phyloP scores from a whole-genome alignment of 2,888 invertebrate genomes.

The Stegophylla sp. region DNA sequence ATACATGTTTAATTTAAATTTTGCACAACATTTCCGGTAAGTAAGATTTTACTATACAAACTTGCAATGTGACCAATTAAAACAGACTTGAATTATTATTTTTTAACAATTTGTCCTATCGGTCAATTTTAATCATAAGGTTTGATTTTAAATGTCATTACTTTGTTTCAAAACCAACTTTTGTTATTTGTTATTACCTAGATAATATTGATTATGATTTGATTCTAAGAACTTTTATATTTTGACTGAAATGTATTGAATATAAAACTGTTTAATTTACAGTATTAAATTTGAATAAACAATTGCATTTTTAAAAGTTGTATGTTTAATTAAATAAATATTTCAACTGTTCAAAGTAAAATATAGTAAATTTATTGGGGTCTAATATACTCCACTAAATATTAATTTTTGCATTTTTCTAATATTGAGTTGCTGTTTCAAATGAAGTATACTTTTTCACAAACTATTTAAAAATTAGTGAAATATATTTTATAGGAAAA shows the following conservation, averaged over 20 bases:
- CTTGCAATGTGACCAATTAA: slow-evolving; percentile 48
- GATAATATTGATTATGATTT: slow-evolving; percentile 32
- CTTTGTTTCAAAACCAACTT: slow-evolving; percentile 10
- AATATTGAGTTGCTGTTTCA: no score
- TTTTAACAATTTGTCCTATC: slow-evolving; percentile 13
- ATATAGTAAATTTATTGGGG: no score
- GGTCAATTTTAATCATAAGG: slow-evolving; percentile 46
- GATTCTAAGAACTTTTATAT: slow-evolving; percentile 20
- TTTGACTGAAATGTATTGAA: slow-evolving; percentile 26
- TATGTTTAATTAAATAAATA: no score
- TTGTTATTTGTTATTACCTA: slow-evolving; percentile 42
- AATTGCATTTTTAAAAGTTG: slow-evolving; percentile 11
- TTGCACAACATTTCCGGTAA: slow-evolving; percentile 38
- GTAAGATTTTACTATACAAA: slow-evolving; percentile 25
- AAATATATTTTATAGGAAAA: no score
- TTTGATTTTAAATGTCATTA: slow-evolving; percentile 10
- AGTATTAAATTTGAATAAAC: slow-evolving; percentile 34
- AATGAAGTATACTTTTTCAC: no score
- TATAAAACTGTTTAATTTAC: slow-evolving; percentile 36
- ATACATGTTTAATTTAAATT: slow-evolving; percentile 18
- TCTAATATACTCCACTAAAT: no score
- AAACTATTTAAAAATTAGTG: no score
- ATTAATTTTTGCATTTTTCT: no score
- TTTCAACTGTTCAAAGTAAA: no score
- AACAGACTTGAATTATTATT: slow-evolving; percentile 25